phyloP scores from a whole-genome alignment of 2,113 vertebrate genomes.

The Cyphomyrus discorhynchus region DNA sequence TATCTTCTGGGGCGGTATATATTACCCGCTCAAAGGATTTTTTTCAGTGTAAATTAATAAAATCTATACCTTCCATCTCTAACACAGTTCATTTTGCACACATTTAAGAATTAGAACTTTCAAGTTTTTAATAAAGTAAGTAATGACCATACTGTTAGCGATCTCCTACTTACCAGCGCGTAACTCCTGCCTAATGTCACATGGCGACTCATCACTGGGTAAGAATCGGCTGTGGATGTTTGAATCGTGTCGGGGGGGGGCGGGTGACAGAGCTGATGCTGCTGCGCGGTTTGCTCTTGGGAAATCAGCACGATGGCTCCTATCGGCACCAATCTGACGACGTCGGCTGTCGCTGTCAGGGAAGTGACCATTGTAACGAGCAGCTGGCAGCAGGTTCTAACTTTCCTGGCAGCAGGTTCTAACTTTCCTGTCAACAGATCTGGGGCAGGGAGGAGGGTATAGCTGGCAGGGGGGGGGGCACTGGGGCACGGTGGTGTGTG shows the following conservation, averaged over 20 bases:
- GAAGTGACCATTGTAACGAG: neutral
- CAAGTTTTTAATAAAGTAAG: neutral
- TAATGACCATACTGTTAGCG: neutral
- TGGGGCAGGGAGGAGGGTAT: no score
- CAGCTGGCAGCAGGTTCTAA: neutral
- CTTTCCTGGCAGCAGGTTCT: neutral
- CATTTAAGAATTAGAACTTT: neutral
- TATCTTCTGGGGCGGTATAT: neutral
- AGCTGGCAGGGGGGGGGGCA: no score
- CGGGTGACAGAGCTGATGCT: neutral
- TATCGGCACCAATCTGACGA: neutral
- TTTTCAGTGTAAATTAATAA: neutral
- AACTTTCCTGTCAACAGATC: neutral
- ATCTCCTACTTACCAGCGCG: neutral
- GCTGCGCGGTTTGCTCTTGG: neutral
- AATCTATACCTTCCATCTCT: neutral
- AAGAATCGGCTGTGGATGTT: neutral
- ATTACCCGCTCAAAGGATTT: neutral
- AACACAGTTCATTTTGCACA: neutral
- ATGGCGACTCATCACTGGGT: neutral
- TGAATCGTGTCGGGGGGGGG: neutral
- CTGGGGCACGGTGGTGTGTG: no score
- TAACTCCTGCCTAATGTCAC: neutral
- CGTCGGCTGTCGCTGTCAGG: no score
- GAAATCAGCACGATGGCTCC: neutral